A percentile compares a stretch with the other conserved stretches of the same genome.
Conservation (phyloP, 2,113 vertebrate species). For the Puffinus mauretanicus region DNA sequence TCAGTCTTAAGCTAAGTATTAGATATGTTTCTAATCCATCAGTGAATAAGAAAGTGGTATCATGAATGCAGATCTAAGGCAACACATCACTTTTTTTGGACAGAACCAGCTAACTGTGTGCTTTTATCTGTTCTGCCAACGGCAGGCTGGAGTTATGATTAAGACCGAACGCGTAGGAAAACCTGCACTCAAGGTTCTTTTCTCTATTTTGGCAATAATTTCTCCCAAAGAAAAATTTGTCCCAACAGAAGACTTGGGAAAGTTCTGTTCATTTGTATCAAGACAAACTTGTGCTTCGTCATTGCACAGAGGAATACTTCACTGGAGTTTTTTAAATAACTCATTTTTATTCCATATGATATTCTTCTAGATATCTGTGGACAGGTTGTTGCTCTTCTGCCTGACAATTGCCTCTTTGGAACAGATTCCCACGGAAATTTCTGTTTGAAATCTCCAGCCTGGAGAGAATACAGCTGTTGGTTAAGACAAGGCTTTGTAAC, state of each 20-base stretch:
- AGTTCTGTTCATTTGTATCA: not conserved
- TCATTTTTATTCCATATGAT: not conserved
- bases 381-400: not conserved
- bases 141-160: not conserved
- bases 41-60: not conserved
- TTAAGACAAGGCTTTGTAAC: not conserved
- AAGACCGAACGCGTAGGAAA: not conserved
- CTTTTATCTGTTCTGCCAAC: not conserved
- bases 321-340: not conserved
- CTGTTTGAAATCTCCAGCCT: not conserved
- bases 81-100: not conserved
- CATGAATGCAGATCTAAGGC: not conserved
- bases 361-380: not conserved
- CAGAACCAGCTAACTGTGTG: not conserved
- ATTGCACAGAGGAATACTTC: not conserved
- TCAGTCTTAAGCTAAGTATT: not conserved
- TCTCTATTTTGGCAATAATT: not conserved
- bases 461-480: not conserved
- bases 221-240: not conserved
- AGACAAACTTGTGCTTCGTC: not conserved
- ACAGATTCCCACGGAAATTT: not conserved
- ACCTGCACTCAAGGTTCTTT: not conserved
- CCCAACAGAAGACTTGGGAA: not conserved
- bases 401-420: not conserved
- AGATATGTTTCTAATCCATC: not conserved